phyloP scores from a whole-genome alignment of 2,113 vertebrate species.

The Scomber colias region DNA sequence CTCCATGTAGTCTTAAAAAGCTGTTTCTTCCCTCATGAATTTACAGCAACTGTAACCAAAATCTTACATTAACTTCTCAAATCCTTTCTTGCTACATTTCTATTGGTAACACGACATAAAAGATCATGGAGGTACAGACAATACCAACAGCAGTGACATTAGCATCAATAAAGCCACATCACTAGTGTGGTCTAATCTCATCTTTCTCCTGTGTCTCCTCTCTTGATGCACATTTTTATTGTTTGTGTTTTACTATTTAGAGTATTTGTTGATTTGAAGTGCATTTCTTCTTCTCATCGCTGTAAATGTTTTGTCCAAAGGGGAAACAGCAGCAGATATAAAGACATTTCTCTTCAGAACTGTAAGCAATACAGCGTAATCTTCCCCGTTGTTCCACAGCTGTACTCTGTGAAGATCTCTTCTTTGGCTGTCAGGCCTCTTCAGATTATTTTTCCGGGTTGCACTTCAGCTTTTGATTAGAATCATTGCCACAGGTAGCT shows the following conservation, averaged over 20 bases:
- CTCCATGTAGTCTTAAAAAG: neutral
- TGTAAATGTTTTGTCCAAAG: conserved; percentile 44
- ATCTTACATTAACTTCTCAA: neutral
- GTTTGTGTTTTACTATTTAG: conserved; percentile 19
- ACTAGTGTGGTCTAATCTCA: neutral
- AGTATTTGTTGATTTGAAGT: conserved; percentile 27
- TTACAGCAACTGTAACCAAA: neutral
- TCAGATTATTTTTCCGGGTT: conserved; percentile 56
- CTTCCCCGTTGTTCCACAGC: conserved; percentile 29
- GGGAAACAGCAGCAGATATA: conserved; percentile 21
- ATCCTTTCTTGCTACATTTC: neutral
- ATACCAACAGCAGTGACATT: neutral
- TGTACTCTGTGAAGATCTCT: conserved; percentile 57
- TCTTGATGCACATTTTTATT: neutral
- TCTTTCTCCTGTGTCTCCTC: neutral
- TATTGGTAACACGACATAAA: neutral
- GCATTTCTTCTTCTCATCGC: conserved; percentile 23
- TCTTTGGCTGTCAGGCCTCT: conserved; percentile 54
- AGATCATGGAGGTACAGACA: neutral
- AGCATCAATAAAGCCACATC: neutral
- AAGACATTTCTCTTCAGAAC: conserved; percentile 37
- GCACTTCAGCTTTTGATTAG: conserved; percentile 74
- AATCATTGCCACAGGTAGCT: conserved; percentile 77
- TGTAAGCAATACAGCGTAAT: conserved; percentile 33
- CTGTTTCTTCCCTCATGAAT: neutral